A percentile compares a stretch with the other conserved stretches of the same genome.
Conservation (phyloP, 2,113 vertebrate genomes). For the Lamprologus lemairii region DNA sequence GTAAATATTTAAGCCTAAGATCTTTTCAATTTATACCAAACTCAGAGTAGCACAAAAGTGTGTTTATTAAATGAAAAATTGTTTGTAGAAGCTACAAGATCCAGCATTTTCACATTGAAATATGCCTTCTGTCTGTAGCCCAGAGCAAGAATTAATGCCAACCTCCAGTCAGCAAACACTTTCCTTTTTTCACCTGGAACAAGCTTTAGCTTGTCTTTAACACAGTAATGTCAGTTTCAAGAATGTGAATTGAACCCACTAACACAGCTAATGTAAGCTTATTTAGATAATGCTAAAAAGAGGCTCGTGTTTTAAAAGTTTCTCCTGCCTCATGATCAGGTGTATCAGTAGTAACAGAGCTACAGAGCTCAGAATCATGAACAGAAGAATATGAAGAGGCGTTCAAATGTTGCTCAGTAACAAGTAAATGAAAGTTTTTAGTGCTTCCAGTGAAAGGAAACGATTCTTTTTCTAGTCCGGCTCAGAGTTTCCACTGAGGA, state of each 20-base stretch:
- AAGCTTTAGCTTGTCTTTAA: neutral
- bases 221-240: neutral
- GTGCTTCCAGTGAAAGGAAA: neutral
- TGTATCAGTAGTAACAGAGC: neutral
- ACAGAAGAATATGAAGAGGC: neutral
- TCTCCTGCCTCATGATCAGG: neutral
- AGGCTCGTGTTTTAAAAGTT: fast-evolving
- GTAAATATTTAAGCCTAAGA: neutral
- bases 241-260: neutral
- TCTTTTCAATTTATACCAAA: neutral
- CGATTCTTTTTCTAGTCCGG: neutral
- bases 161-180: neutral
- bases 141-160: neutral
- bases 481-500: neutral
- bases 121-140: neutral
- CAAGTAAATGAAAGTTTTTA: neutral
- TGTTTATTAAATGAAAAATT: neutral
- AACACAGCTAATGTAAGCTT: neutral
- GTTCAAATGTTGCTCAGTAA: neutral
- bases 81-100: neutral
- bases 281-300: neutral
- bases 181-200: neutral
- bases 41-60: neutral
- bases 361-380: neutral
- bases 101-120: neutral